Base-by-base conservation (phyloP, 1,140 invertebrate species). In the Drosophila yakuba region DNA sequence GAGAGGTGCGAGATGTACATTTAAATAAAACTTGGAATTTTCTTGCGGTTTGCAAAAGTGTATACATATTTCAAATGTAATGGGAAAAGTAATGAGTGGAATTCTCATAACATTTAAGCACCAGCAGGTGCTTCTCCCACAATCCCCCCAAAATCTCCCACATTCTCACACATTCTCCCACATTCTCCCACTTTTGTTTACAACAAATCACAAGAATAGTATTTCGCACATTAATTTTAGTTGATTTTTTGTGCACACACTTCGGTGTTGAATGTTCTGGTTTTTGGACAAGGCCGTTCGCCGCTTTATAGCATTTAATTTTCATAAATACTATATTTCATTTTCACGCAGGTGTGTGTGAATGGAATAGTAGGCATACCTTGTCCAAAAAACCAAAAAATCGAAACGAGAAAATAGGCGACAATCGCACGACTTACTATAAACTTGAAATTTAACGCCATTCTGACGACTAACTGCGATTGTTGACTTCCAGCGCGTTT, bases 401-500 rank as follows among this genome's bases (percentile, higher is more conserved):
- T 44, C n/a, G 25, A 52, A 59, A 43, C 10, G 32, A 52, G 36
- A 44, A 48, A 60, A 39, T 4, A 72, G 51, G 39, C 64, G 56
- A 59, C 11, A 8, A 23, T 41, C 36, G 36, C 50, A 2, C 41
- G 48, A 63, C 45, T 62, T 32, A 32, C 8, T 32, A 32, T 86
- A 83, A 88, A 88, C 79, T 83, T 88, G 80, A 89, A 88, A 58
- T 76, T 76, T 58, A 76, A 72, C 15, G 67, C 67, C 28, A 32
- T 44, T 68, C 44, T 78, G 62, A 38, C 74, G 50, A 51, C 38
- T 61, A 2, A 1, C 8, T 32, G 32, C 77, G 81, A 85, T 62
- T 85, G 74, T 86, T 85, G 83, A 86, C 83, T 86, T 74, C 68
- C 83, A 61, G 72, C 63, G 76, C 72, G 84, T 69, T 83, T 80